Percentiles rank a stretch among this genome's conserved stretches.
Conservation (phyloP, 1,140 invertebrate genomes). For the Orussus abietinus region DNA sequence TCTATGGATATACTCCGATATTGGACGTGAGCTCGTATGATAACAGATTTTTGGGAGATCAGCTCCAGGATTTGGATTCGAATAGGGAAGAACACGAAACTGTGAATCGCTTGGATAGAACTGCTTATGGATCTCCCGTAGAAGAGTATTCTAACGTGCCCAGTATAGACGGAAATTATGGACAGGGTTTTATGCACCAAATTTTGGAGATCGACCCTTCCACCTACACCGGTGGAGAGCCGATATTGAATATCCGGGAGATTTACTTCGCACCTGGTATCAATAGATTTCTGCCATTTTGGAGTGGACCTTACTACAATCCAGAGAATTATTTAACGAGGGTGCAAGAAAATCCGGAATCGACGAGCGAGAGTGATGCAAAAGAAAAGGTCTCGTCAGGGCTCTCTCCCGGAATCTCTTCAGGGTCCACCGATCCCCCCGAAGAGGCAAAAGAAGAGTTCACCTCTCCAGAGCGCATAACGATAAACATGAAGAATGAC, state of each 20-base stretch:
- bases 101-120: neutral
- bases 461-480: too few relatives aligned
- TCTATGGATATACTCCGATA: neutral
- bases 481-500: too few relatives aligned
- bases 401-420: too few relatives aligned
- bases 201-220: constrained; percentile 21
- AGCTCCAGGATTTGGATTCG: neutral
- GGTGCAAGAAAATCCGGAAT: constrained; percentile 6
- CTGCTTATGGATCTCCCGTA: neutral
- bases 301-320: too few relatives aligned
- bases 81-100: neutral
- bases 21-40: neutral
- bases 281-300: too few relatives aligned
- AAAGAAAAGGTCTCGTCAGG: too few relatives aligned
- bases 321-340: too few relatives aligned
- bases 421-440: too few relatives aligned
- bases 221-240: constrained; percentile 15
- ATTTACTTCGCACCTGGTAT: too few relatives aligned
- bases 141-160: constrained; percentile 5
- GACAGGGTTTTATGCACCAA: too few relatives aligned
- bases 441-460: too few relatives aligned
- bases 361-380: neutral
- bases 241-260: constrained; percentile 11
- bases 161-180: constrained; percentile 9
- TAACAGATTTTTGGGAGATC: neutral